Evolutionary conservation across 23 tunicate species (phyloP).

Genomic region (Aplidium turbinatum): DNA sequence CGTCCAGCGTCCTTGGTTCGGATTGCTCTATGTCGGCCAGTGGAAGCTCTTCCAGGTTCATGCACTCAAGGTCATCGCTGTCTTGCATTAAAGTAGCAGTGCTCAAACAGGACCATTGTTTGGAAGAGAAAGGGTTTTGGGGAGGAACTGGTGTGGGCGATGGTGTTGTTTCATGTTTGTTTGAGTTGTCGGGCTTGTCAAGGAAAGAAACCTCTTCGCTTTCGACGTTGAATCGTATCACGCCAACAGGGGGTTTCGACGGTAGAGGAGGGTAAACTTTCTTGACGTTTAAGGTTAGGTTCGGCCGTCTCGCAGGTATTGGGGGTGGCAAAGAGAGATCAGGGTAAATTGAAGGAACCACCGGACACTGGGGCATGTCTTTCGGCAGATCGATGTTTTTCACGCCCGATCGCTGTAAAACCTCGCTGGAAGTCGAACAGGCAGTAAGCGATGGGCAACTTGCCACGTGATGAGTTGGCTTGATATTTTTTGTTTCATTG

Average conservation of each 20-base stretch:
- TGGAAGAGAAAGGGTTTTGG: background rate
- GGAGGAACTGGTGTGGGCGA: background rate
- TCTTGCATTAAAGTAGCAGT: constrained; percentile 7
- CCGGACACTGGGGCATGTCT: too few species aligned
- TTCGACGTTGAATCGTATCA: background rate
- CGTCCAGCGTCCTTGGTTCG: background rate
- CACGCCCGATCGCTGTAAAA: too few species aligned
- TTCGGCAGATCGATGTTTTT: too few species aligned
- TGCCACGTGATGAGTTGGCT: background rate
- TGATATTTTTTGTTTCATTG: background rate
- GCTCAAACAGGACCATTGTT: constrained; percentile 3
- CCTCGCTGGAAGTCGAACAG: constrained; percentile 1
- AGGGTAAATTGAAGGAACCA: too few species aligned
- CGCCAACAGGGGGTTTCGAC: background rate
- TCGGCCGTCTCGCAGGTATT: constrained; percentile 1
- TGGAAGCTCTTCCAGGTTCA: constrained; percentile 9
- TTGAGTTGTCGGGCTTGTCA: background rate
- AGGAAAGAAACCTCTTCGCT: constrained; percentile 8
- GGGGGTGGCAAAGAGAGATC: background rate
- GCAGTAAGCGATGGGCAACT: too few species aligned
- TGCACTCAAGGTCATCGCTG: background rate
- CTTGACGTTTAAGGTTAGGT: background rate
- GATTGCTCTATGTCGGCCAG: constrained; percentile 2
- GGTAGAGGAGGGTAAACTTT: constrained; percentile 24
- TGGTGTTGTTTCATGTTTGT: background rate